Percentiles rank a stretch among this genome's conserved stretches.
These are phyloP conservation scores for Eriocheir sinensis DNA, from an alignment of 1,140 invertebrate species.

Conservation along the genomic window DNA sequence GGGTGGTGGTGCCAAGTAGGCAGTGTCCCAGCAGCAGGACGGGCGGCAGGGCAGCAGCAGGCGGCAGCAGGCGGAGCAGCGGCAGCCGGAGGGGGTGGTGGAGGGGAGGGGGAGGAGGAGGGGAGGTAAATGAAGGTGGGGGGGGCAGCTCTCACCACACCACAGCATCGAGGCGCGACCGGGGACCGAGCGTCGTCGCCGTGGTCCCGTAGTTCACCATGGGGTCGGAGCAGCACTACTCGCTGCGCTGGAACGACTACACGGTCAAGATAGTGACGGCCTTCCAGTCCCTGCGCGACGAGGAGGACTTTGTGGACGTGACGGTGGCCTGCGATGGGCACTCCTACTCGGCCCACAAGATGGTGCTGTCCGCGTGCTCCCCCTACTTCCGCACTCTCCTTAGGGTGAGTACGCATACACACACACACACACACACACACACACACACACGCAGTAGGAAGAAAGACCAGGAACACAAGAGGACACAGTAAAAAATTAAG, in stretches of 20 bases:
- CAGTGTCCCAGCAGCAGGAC: constrained; percentile 70
- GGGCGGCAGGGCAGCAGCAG: constrained; percentile 70
- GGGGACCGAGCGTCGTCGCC: background rate
- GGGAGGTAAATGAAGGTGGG: constrained; percentile 74
- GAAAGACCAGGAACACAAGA: too few species aligned
- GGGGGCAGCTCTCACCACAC: constrained; percentile 14
- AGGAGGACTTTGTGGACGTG: constrained; percentile 92
- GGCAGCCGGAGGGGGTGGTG: constrained; percentile 62
- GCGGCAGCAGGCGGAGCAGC: constrained; percentile 67
- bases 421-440: constrained; percentile 1
- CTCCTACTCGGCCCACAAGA: constrained; percentile 88
- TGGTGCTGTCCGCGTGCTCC: constrained; percentile 92
- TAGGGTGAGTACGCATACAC: constrained; percentile 75
- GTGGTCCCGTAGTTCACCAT: constrained; percentile 56
- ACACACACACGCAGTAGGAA: background rate
- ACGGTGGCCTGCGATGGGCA: constrained; percentile 92
- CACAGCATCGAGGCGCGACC: constrained; percentile 13
- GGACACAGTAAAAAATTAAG: too few species aligned
- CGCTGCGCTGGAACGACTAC: constrained; percentile 90
- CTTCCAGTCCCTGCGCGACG: constrained; percentile 88
- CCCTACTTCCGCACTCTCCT: constrained; percentile 86
- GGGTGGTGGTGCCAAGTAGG: constrained; percentile 77
- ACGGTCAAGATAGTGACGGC: constrained; percentile 88
- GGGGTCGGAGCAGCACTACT: constrained; percentile 85
- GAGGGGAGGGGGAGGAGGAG: constrained; percentile 70